Base-by-base conservation (phyloP, 1,140 invertebrate genomes). In the Trichomalopsis sarcophagae region DNA sequence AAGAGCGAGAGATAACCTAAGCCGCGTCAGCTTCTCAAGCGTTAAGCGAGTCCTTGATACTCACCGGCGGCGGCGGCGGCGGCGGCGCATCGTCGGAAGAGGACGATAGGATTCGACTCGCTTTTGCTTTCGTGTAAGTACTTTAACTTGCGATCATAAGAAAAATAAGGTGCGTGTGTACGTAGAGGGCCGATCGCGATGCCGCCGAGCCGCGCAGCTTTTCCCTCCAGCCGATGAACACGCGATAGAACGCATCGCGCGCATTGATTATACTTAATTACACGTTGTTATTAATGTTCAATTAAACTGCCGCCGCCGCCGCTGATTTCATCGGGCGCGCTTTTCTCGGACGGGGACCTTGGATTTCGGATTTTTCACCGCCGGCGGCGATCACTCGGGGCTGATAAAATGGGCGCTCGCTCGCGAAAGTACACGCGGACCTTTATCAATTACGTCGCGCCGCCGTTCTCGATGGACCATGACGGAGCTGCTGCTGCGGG, bases 11-110 rank as follows among this genome's bases (percentile, higher is more conserved):
- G 84, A 88, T 87, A 88, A 89, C 89, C 89, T 89, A 89, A 87
- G 88, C 87, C 89, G 86, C 87, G 87, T 90, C 89, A 89, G 87
- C 87, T 87, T 89, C 87, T 89, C 90, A 88, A 90, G 88, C 90
- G 89, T 89, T 87, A 90, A 90, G 85, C 33, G 4, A 90, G 88
- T 90, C 89, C 90, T 90, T 90, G 90, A 89, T 89, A 86, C 85
- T 85, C 81, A 50, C 13, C 33, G 33, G 2, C 73, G 14, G 3
- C 7, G 11, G n/a, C 9, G 76, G 40, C 40, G 9, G 40, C 23
- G 47, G 66, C 68, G 21, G 40, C n/a, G 36, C 44, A 40, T 47
- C 17, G 27, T 55, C 50, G 50, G 50, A 27, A 33, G 81, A 83
- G n/a, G 74, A 82, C 81, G 21, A 71, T 14, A 33, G 69, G 40